phyloP scores from a whole-genome alignment of 1,140 invertebrate genomes.

The Temnothorax longispinosus region DNA sequence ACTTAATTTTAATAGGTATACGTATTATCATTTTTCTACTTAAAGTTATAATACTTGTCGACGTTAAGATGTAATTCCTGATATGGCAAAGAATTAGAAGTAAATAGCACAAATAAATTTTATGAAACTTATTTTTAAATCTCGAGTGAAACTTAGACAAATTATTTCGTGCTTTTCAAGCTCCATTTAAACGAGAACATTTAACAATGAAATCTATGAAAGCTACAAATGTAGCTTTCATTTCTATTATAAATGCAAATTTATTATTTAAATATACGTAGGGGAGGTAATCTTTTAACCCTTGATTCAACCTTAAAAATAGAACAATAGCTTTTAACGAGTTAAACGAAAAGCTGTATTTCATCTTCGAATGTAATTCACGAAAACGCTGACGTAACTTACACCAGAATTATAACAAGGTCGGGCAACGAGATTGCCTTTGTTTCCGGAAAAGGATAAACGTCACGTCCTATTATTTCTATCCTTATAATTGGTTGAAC shows the following conservation, averaged over 20 bases:
- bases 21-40: background rate
- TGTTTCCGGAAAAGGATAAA: conserved; percentile 52
- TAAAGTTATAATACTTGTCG: background rate
- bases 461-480: conserved; percentile 49
- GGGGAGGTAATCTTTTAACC: conserved; percentile 27
- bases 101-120: background rate
- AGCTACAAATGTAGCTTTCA: background rate
- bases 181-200: background rate
- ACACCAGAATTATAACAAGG: conserved; percentile 44
- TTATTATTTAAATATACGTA: conserved; percentile 27
- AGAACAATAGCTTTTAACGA: conserved; percentile 48
- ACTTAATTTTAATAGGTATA: no score
- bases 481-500: conserved; percentile 43
- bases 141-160: background rate
- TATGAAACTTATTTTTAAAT: background rate
- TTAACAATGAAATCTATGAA: background rate
- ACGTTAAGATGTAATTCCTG: background rate
- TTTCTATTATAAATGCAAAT: conserved; percentile 26
- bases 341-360: conserved; percentile 49
- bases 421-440: conserved; percentile 31
- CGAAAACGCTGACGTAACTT: conserved; percentile 54
- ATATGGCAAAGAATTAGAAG: background rate
- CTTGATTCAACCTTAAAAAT: conserved; percentile 39
- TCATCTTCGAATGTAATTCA: conserved; percentile 40
- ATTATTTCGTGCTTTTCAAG: background rate